Evolutionary conservation across 1,140 invertebrate genomes (phyloP).

Genomic region (Bombus pascuorum): DNA sequence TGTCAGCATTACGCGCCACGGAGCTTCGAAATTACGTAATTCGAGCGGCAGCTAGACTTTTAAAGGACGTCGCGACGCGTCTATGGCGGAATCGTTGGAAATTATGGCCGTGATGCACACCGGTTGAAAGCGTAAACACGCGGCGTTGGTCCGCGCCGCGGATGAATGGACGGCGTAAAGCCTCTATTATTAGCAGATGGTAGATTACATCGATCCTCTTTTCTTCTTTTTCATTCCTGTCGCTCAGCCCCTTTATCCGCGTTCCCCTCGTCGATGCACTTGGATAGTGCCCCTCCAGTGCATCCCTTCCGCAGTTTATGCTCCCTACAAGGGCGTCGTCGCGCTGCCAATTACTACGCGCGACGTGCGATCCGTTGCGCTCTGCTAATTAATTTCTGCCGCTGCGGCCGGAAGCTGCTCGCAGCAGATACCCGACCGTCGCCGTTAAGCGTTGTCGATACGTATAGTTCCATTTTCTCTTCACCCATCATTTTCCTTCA

Average conservation of each 20-base stretch:
- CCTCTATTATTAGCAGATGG: conserved; percentile 81
- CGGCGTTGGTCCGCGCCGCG: conserved; percentile 56
- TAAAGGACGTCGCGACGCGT: neutral
- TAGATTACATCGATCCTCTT: conserved; percentile 81
- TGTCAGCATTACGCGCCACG: neutral
- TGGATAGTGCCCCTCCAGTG: conserved; percentile 53
- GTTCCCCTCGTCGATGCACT: conserved; percentile 52
- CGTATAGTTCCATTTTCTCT: neutral
- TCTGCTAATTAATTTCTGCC: conserved; percentile 79
- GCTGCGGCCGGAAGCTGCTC: conserved; percentile 53
- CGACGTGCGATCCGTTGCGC: conserved; percentile 68
- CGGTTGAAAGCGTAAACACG: conserved; percentile 52
- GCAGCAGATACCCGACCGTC: neutral
- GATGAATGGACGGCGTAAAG: conserved; percentile 77
- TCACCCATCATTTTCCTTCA: neutral
- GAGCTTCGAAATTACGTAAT: conserved; percentile 23
- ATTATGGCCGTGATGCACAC: neutral
- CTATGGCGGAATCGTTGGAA: conserved; percentile 4
- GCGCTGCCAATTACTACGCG: conserved; percentile 78
- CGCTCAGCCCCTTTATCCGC: conserved; percentile 66
- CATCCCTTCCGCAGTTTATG: conserved; percentile 73
- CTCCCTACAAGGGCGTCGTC: conserved; percentile 77
- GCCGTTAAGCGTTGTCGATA: conserved; percentile 12
- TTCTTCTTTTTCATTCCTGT: conserved; percentile 38
- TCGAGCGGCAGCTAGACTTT: neutral